Percentiles rank a stretch among this genome's conserved stretches.
Conservation (phyloP, 2,888 invertebrate genomes). For the Cerceris rybyensis region DNA sequence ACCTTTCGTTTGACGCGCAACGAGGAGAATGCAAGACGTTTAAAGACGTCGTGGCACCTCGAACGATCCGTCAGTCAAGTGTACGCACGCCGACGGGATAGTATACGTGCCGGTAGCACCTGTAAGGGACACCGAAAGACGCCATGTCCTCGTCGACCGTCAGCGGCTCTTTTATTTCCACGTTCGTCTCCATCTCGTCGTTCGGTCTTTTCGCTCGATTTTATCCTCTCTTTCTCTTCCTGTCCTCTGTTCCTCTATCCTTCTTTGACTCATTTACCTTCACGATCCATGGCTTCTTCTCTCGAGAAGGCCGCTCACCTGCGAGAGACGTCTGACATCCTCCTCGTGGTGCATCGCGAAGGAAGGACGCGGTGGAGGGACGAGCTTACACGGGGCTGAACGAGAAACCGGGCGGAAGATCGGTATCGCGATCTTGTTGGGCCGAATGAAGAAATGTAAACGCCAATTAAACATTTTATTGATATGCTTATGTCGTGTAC, state of each 20-base stretch:
- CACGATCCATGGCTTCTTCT: slow-evolving; percentile 12
- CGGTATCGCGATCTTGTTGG: slow-evolving; percentile 76
- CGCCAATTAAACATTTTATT: slow-evolving; percentile 81
- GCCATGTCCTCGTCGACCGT: slow-evolving; percentile 22
- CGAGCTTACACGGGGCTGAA: slow-evolving; percentile 61
- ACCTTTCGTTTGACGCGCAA: slow-evolving; percentile 1
- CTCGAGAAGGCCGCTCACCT: slow-evolving; percentile 43
- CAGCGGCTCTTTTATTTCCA: slow-evolving; percentile 48
- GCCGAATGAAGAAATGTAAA: slow-evolving; percentile 79
- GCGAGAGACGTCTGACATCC: slow-evolving; percentile 53
- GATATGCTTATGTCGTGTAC: slow-evolving; percentile 79
- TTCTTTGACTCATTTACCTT: neutral
- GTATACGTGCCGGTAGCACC: slow-evolving; percentile 43
- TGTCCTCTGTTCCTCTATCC: slow-evolving; percentile 2
- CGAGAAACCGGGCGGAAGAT: slow-evolving; percentile 69
- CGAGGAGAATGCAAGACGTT: neutral
- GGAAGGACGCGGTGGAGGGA: slow-evolving; percentile 53
- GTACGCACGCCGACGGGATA: slow-evolving; percentile 29
- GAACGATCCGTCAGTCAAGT: slow-evolving; percentile 45
- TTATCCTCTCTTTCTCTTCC: slow-evolving; percentile 19
- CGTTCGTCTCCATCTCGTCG: slow-evolving; percentile 24
- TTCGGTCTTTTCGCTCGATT: slow-evolving; percentile 34
- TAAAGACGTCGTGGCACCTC: slow-evolving; percentile 20
- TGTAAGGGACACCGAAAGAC: slow-evolving; percentile 44
- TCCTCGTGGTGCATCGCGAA: slow-evolving; percentile 39